Percentiles rank a stretch among this genome's conserved stretches.
These are phyloP conservation scores for Aphidius colemani DNA, from an alignment of 2,888 invertebrate species.

Conservation along the genomic window DNA sequence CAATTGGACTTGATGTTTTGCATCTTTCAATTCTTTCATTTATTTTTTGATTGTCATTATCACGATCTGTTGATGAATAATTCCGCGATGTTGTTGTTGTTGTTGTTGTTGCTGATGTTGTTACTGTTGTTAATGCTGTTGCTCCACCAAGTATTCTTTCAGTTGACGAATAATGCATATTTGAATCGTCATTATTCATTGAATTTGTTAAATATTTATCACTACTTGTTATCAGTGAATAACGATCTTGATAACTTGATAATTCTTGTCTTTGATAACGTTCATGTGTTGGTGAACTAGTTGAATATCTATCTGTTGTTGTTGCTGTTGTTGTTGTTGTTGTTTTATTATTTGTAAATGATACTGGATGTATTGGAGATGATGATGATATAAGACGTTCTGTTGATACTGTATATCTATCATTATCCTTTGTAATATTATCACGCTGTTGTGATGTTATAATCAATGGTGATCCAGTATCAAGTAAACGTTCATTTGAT, in stretches of 20 bases:
- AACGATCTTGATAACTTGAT: constrained; percentile 45
- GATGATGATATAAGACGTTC: constrained; percentile 49
- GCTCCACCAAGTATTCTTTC: constrained; percentile 35
- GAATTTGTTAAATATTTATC: constrained; percentile 51
- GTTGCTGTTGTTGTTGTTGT: constrained; percentile 22
- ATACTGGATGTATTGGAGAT: constrained; percentile 53
- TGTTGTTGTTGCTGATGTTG: constrained; percentile 18
- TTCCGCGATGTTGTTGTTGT: constrained; percentile 26
- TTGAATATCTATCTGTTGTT: constrained; percentile 41
- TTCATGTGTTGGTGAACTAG: constrained; percentile 44
- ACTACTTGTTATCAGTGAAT: constrained; percentile 38
- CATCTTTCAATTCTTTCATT: constrained; percentile 40
- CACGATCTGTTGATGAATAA: constrained; percentile 44
- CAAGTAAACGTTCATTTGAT: constrained; percentile 47
- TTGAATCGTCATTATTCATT: constrained; percentile 48
- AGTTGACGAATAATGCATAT: constrained; percentile 52
- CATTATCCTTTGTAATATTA: constrained; percentile 39
- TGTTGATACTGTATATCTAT: constrained; percentile 47
- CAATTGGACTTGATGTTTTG: constrained; percentile 41
- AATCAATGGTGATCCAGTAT: constrained; percentile 55
- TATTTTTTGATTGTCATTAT: constrained; percentile 50
- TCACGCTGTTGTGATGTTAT: constrained; percentile 40
- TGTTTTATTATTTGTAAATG: constrained; percentile 46
- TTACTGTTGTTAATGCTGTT: constrained; percentile 20
- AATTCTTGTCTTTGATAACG: constrained; percentile 41